These are phyloP conservation scores for Epizoanthus illoricatus DNA, from an alignment of 92 coral and sea anemone species.

Conservation along the genomic window DNA sequence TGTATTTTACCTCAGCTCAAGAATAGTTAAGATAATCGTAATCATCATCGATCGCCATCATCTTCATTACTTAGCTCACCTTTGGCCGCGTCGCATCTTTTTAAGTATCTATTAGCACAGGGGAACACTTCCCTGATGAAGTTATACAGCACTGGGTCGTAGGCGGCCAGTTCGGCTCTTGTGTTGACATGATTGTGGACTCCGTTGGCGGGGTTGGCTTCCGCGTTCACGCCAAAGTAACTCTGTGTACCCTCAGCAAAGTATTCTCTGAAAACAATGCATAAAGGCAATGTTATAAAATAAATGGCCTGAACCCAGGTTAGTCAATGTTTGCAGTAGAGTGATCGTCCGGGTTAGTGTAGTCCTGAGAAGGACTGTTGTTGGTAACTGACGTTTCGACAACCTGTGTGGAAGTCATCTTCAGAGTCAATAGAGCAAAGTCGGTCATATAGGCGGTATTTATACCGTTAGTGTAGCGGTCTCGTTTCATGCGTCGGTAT, in stretches of 20 bases:
- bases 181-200: slow-evolving; percentile 90
- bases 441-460: too few relatives aligned
- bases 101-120: slow-evolving; percentile 73
- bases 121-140: slow-evolving; percentile 87
- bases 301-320: too few relatives aligned
- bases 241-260: slow-evolving; percentile 98
- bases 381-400: too few relatives aligned
- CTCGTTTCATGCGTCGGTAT: too few relatives aligned
- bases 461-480: too few relatives aligned
- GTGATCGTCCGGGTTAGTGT: too few relatives aligned
- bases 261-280: slow-evolving; percentile 56
- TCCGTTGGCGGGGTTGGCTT: slow-evolving; percentile 71
- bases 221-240: slow-evolving; percentile 82
- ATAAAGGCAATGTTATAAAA: background rate
- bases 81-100: slow-evolving; percentile 80
- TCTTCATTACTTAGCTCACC: slow-evolving; percentile 48
- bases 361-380: too few relatives aligned
- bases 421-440: too few relatives aligned
- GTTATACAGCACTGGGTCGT: slow-evolving; percentile 76
- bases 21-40: too few relatives aligned
- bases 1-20: background rate
- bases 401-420: too few relatives aligned
- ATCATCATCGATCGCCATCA: background rate
- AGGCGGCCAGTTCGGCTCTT: slow-evolving; percentile 59
- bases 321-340: too few relatives aligned